Evolutionary conservation across 2,797 vertebrate genomes (phyloP).

Genomic region (Tarsius wallacei): DNA sequence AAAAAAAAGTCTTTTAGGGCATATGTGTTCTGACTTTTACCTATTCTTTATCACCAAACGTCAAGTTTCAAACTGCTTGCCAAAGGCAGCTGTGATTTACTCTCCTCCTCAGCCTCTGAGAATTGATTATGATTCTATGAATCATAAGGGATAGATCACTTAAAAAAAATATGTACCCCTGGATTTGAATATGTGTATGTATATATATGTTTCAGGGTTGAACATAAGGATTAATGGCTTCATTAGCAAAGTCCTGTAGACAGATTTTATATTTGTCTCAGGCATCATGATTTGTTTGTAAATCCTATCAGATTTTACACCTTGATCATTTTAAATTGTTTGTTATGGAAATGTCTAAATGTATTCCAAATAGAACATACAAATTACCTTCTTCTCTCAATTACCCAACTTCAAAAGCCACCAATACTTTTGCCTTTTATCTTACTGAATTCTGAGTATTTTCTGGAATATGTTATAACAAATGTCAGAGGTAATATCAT

Average conservation of each 20-base stretch:
- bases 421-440: neutral
- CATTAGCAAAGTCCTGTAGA: neutral
- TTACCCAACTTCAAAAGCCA: neutral
- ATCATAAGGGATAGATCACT: neutral
- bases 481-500: neutral
- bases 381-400: neutral
- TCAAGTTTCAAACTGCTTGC: conserved; percentile 45
- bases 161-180: neutral
- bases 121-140: neutral
- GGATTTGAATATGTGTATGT: neutral
- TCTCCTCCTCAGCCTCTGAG: neutral
- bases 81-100: conserved; percentile 11
- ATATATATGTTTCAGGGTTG: neutral
- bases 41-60: conserved; percentile 48
- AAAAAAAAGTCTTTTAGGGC: neutral
- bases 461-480: neutral
- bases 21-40: neutral
- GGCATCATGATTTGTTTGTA: neutral
- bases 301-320: neutral
- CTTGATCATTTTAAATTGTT: neutral
- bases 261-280: neutral
- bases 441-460: neutral
- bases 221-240: neutral
- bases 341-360: neutral
- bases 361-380: neutral